Evolutionary conservation across 2,797 vertebrate genomes (phyloP).

Genomic region (Oreortyx pictus): DNA sequence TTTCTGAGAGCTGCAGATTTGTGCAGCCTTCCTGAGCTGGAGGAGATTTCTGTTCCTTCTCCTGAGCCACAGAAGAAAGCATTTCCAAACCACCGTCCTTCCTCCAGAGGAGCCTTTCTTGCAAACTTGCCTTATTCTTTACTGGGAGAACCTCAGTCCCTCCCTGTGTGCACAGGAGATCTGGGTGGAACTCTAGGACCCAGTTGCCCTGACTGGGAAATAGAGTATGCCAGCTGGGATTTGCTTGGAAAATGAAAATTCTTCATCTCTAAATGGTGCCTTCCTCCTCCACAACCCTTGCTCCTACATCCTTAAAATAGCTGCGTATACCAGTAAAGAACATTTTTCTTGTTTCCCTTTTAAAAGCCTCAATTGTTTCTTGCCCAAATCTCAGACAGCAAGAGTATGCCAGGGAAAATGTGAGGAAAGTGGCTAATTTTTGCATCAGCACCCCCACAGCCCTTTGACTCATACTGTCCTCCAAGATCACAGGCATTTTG

Average conservation of each 20-base stretch:
- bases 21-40: no score
- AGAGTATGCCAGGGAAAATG: background rate
- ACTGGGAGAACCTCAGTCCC: no score
- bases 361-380: background rate
- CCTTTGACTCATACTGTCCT: background rate
- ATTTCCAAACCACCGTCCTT: no score
- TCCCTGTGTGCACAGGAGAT: background rate
- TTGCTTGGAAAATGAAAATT: background rate
- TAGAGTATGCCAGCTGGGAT: background rate
- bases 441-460: background rate
- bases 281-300: background rate
- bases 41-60: no score
- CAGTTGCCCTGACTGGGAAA: background rate
- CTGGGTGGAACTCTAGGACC: background rate
- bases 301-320: background rate
- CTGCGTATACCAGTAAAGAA: rapidly evolving
- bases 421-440: background rate
- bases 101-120: background rate
- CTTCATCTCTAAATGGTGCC: rapidly evolving
- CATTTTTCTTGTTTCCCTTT: background rate
- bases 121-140: no score
- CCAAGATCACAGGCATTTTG: background rate
- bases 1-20: no score
- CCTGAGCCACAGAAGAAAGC: no score
- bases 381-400: background rate